These are phyloP conservation scores for Heliconius ismenius DNA, from an alignment of 2,888 invertebrate genomes.

Conservation along the genomic window DNA sequence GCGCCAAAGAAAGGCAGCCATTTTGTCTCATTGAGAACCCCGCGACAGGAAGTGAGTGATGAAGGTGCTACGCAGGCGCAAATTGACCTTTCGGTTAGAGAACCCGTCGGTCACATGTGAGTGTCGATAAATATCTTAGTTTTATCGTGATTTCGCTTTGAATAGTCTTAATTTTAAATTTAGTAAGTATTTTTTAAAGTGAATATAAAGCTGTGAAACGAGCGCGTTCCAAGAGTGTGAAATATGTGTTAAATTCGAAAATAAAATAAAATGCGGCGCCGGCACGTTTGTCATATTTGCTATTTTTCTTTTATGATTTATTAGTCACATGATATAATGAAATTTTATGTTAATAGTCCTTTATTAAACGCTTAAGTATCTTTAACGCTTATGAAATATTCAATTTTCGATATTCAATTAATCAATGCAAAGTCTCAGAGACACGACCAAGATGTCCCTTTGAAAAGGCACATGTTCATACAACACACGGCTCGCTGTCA, in stretches of 20 bases:
- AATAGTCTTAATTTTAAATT: conserved; percentile 72
- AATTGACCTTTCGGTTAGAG: conserved; percentile 90
- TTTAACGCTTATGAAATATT: conserved; percentile 51
- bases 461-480: conserved; percentile 74
- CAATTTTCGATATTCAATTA: conserved; percentile 57
- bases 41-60: conserved; percentile 80
- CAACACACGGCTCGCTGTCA: conserved; percentile 58
- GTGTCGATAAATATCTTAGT: conserved; percentile 85
- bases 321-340: conserved; percentile 56
- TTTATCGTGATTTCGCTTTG: conserved; percentile 75
- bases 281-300: conserved; percentile 78
- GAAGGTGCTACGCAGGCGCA: conserved; percentile 87
- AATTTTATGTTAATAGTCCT: conserved; percentile 53
- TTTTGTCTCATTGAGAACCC: conserved; percentile 77
- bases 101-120: conserved; percentile 96
- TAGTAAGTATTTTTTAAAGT: conserved; percentile 79
- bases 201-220: conserved; percentile 71
- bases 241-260: conserved; percentile 72
- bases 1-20: conserved; percentile 65
- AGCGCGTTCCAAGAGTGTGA: conserved; percentile 63
- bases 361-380: conserved; percentile 48
- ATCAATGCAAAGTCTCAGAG: conserved; percentile 58
- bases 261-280: conserved; percentile 70
- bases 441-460: conserved; percentile 72
- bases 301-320: conserved; percentile 66